Evolutionary conservation across 2,888 invertebrate species (phyloP), one percentile per base, ranked within the genome.

Genomic region (Dermolepida albohirtum): DNA sequence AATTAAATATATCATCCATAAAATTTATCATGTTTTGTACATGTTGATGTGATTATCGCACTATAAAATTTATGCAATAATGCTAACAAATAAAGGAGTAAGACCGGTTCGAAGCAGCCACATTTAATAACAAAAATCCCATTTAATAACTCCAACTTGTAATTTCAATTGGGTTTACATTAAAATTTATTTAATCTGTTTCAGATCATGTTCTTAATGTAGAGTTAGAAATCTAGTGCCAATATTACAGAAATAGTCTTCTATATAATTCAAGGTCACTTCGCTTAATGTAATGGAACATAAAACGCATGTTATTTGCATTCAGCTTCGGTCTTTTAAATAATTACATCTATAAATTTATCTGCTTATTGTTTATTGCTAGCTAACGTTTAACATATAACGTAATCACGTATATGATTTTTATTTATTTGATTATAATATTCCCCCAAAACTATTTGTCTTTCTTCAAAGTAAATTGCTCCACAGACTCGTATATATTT

Each of bases 1-100:
- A 55, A 55, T 55, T 41, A 55, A 55, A 41, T 55, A 17, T 40
- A 55, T 55, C 55, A 40, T 55, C 55, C 14, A 55, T 55, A 41
- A 55, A 41, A 55, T 55, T 41, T 55, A 55, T 55, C 41, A 22
- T 40, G 41, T 41, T 55, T 40, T 41, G 55, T 55, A 55, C 40
- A 14, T 55, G 41, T 17, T 41, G 41, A 55, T 41, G 55, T 12
- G 55, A 55, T 55, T 55, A 55, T 55, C 55, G 55, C 41, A 17
- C 17, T 16, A 41, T 55, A 40, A 55, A 55, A 55, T 41, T 40
- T 41, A 55, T 55, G 55, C 55, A 40, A 55, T 16, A 22, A 12
- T 12, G 41, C 40, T 47, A 47, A 47, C 47, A 47, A 14, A 14
- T 12, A 43, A 43, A 34, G 29, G 12, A 51, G 41, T 8, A 11